A percentile compares a stretch with the other conserved stretches of the same genome.
Evolutionary conservation across 2,113 vertebrate species (phyloP).

Genomic region (Campylorhamphus procurvoides): DNA sequence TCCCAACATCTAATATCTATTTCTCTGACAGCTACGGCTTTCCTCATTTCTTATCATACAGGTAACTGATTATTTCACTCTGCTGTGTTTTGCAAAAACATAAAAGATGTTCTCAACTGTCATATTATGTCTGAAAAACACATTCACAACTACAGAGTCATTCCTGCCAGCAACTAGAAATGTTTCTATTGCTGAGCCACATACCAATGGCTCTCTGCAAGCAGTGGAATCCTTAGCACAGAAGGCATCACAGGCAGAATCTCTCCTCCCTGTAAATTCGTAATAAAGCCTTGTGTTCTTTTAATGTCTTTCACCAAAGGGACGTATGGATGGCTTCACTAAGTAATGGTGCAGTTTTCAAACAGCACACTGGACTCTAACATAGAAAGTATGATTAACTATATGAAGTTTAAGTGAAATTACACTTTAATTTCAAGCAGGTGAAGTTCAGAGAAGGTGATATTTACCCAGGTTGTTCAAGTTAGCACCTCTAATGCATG

Average conservation of each 20-base stretch:
- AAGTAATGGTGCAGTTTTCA: neutral
- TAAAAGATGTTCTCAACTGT: neutral
- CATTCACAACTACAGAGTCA: neutral
- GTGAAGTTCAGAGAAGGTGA: neutral
- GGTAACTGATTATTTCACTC: neutral
- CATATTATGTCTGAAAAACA: neutral
- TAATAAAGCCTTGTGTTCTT: neutral
- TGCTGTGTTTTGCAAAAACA: neutral
- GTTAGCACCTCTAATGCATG: neutral
- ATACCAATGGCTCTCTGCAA: neutral
- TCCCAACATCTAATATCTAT: neutral
- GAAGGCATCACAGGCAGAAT: neutral
- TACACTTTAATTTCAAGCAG: neutral
- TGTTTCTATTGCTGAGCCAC: neutral
- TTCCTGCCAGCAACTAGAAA: neutral
- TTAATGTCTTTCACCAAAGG: neutral
- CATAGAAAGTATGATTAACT: neutral
- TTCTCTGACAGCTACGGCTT: neutral
- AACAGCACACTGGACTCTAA: neutral
- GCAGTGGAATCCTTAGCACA: neutral
- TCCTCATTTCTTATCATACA: neutral
- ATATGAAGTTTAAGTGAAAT: neutral
- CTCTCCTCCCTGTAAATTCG: neutral
- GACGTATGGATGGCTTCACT: fast-evolving
- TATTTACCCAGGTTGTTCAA: neutral